Evolutionary conservation across 2,797 vertebrate species (phyloP).

Genomic region (Lithobates sylvaticus): DNA sequence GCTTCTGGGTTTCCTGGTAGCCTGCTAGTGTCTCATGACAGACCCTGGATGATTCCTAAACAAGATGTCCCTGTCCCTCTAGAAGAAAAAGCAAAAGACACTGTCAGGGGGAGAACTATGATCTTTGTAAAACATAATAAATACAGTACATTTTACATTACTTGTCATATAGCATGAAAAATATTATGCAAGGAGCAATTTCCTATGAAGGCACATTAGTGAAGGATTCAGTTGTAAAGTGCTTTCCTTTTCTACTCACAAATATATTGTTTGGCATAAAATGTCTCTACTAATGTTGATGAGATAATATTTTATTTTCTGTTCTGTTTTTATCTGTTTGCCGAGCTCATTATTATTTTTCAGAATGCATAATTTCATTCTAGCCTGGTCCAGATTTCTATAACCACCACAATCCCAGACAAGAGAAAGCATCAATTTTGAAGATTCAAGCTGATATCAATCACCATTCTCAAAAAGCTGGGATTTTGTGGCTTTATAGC

Average conservation of each 20-base stretch:
- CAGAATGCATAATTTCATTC: conserved; percentile 31
- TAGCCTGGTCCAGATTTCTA: neutral
- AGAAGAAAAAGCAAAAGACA: too few relatives aligned
- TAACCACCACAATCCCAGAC: neutral
- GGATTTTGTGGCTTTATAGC: conserved; percentile 40
- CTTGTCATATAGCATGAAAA: neutral
- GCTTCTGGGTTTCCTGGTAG: too few relatives aligned
- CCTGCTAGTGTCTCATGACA: too few relatives aligned
- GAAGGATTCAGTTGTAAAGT: neutral
- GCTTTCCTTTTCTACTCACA: neutral
- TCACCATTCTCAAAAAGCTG: conserved; percentile 40
- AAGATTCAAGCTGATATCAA: conserved; percentile 43
- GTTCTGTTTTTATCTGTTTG: neutral
- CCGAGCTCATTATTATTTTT: conserved; percentile 14
- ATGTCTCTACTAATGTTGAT: neutral
- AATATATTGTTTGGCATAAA: neutral
- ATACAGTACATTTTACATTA: neutral
- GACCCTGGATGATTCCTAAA: too few relatives aligned
- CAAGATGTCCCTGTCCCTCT: too few relatives aligned
- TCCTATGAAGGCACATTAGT: neutral
- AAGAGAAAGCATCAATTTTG: conserved; percentile 30
- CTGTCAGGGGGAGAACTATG: too few relatives aligned
- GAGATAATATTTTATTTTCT: neutral
- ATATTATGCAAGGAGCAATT: neutral
- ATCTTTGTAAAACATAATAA: neutral